phyloP scores from a whole-genome alignment of 2,888 invertebrate species.

The Ametastegia equiseti region DNA sequence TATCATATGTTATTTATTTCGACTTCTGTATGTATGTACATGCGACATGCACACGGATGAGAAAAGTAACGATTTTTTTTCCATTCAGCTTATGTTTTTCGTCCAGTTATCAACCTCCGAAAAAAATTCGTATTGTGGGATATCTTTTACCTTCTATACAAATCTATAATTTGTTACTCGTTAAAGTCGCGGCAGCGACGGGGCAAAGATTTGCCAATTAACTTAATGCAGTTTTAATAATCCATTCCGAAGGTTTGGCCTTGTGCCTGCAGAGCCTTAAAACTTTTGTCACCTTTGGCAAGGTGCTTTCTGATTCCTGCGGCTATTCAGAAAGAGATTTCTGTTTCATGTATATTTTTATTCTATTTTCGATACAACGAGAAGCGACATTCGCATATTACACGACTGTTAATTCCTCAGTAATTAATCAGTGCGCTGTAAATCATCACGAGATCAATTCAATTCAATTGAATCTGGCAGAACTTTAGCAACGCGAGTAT shows the following conservation, averaged over 20 bases:
- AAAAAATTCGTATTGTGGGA: slow-evolving; percentile 10
- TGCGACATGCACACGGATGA: neutral
- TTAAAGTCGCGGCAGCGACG: slow-evolving; percentile 29
- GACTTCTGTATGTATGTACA: no score
- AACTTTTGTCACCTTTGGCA: slow-evolving; percentile 39
- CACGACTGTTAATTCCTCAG: neutral
- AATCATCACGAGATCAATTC: neutral
- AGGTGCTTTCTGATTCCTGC: neutral
- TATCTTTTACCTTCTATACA: slow-evolving; percentile 19
- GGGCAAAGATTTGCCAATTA: slow-evolving; percentile 36
- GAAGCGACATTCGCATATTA: neutral
- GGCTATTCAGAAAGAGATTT: neutral
- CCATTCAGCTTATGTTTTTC: slow-evolving; percentile 19
- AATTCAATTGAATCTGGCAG: slow-evolving; percentile 19
- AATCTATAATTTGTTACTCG: slow-evolving; percentile 47
- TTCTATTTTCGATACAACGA: neutral
- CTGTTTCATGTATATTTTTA: neutral
- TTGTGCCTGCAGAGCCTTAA: neutral
- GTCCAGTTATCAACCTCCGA: neutral
- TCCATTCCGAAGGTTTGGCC: slow-evolving; percentile 8
- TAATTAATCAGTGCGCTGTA: neutral
- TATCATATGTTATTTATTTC: slow-evolving; percentile 16
- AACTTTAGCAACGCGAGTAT: slow-evolving; percentile 29
- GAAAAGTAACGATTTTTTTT: slow-evolving; percentile 17
- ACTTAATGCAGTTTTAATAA: slow-evolving; percentile 47